phyloP scores from a whole-genome alignment of 2,113 vertebrate genomes.

The Solea senegalensis region DNA sequence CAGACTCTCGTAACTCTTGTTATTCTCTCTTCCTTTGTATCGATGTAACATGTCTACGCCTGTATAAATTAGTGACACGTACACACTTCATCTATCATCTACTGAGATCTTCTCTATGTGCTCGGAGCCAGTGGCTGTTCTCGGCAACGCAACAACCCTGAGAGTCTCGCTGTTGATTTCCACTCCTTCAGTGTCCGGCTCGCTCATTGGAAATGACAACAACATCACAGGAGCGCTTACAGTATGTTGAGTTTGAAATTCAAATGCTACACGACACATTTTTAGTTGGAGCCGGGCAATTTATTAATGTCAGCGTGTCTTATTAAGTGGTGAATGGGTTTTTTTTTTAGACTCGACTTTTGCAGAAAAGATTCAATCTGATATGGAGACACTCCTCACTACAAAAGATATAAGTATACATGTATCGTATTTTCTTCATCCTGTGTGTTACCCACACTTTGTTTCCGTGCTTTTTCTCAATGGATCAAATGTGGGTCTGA shows the following conservation, averaged over 20 bases:
- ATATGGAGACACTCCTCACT: background rate
- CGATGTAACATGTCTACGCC: background rate
- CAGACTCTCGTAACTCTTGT: background rate
- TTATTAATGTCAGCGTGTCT: background rate
- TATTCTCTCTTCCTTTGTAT: background rate
- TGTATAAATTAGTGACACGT: background rate
- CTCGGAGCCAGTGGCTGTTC: too few species aligned
- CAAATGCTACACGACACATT: background rate
- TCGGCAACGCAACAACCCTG: background rate
- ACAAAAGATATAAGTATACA: background rate
- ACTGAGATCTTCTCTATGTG: background rate
- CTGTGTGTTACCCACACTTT: background rate
- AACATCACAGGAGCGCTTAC: background rate
- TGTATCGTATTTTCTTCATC: background rate
- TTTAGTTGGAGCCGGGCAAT: background rate
- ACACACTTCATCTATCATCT: background rate
- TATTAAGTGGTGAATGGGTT: too few species aligned
- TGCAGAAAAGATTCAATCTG: too few species aligned
- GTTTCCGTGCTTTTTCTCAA: background rate
- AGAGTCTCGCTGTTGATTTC: background rate
- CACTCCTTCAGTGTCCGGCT: background rate
- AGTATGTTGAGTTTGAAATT: background rate
- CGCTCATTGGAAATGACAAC: background rate
- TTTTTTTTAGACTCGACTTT: too few species aligned
- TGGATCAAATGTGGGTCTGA: slow-evolving; percentile 47